Conservation (phyloP, 2,888 invertebrate species). For the Gastrophysa polygoni region DNA sequence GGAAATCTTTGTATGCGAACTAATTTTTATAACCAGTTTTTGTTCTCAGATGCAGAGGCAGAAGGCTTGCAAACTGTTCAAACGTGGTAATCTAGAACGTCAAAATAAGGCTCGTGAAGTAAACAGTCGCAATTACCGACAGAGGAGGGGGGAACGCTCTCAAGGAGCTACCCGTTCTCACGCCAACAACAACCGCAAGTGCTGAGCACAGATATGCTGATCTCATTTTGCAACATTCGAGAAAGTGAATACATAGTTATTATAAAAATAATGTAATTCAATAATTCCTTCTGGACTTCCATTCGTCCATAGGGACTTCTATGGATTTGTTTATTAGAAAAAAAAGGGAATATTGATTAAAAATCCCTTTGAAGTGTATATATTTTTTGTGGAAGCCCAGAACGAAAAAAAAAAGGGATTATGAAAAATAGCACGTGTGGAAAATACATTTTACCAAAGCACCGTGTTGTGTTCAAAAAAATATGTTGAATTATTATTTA, state of each 20-base stretch:
- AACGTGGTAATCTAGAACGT: conserved; percentile 57
- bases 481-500: conserved; percentile 29
- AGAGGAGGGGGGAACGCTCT: conserved; percentile 58
- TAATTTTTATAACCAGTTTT: conserved; percentile 28
- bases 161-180: conserved; percentile 58
- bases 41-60: conserved; percentile 58
- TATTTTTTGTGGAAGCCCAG: conserved; percentile 34
- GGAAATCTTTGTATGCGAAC: background rate
- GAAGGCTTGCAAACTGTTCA: conserved; percentile 54
- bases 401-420: conserved; percentile 34
- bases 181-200: conserved; percentile 63
- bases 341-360: conserved; percentile 53
- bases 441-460: conserved; percentile 53
- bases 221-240: conserved; percentile 48
- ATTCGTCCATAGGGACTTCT: conserved; percentile 23
- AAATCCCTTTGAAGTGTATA: conserved; percentile 45
- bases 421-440: conserved; percentile 38
- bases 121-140: conserved; percentile 58
- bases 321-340: conserved; percentile 30
- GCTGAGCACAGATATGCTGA: conserved; percentile 53
- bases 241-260: conserved; percentile 13
- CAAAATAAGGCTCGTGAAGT: conserved; percentile 63
- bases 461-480: conserved; percentile 58
- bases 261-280: background rate
- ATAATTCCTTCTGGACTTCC: conserved; percentile 13